phyloP scores from a whole-genome alignment of 2,888 invertebrate genomes.

The Amphipoea lucens region DNA sequence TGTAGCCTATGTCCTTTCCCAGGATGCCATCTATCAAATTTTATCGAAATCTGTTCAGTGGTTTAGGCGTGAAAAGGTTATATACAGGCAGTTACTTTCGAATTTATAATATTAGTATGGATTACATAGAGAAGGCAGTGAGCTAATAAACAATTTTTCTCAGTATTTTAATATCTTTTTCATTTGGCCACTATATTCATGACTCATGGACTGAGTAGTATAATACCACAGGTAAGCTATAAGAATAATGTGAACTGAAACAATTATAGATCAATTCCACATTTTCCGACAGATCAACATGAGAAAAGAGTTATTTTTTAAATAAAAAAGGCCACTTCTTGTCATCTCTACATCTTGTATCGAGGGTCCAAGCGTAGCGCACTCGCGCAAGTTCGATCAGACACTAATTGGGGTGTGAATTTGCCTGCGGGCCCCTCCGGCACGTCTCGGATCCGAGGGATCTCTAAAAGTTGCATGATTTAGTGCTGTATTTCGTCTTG shows the following conservation, averaged over 20 bases:
- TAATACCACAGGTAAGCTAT: background rate
- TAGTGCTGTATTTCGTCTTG: conserved; percentile 54
- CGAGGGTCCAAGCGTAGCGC: conserved; percentile 58
- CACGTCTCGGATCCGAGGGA: conserved; percentile 55
- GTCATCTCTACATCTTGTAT: conserved; percentile 35
- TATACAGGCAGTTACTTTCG: no score
- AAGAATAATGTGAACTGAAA: background rate
- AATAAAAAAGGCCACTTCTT: conserved; percentile 43
- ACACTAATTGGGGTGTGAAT: conserved; percentile 81
- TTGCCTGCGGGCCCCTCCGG: conserved; percentile 71
- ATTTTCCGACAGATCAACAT: background rate
- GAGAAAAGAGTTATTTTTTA: background rate
- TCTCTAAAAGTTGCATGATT: conserved; percentile 64
- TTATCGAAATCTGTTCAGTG: no score
- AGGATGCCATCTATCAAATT: no score
- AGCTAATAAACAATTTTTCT: background rate
- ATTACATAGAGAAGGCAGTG: background rate
- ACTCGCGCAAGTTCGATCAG: conserved; percentile 73
- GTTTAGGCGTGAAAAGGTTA: no score
- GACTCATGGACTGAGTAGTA: background rate
- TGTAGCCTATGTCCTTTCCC: no score
- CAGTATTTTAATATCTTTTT: background rate
- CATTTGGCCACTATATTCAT: background rate
- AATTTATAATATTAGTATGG: no score
- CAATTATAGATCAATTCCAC: background rate